These are phyloP conservation scores for Matsumurasca onukii DNA, from an alignment of 1,140 invertebrate species.

Conservation along the genomic window DNA sequence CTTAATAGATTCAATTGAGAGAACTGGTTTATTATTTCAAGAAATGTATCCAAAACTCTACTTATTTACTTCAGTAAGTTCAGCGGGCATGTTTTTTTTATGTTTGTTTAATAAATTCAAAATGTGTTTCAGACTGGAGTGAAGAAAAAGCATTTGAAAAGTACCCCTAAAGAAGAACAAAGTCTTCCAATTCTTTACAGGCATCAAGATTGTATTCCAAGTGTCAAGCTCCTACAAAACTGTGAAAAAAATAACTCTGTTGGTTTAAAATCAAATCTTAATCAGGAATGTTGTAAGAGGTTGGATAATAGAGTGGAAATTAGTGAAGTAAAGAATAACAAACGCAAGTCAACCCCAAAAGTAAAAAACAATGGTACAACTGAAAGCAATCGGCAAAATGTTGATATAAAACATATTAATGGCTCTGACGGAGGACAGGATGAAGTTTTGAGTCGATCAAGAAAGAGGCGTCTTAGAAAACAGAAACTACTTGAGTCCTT, in stretches of 20 bases:
- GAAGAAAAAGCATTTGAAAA: not conserved
- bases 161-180: not conserved
- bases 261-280: not conserved
- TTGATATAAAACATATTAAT: not conserved
- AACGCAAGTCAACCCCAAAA: not conserved
- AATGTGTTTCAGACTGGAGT: not conserved
- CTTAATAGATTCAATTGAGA: too few relatives aligned
- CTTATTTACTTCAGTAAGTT: too few relatives aligned
- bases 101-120: too few relatives aligned
- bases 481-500: constrained; percentile 3
- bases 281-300: not conserved
- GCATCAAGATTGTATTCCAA: constrained; percentile 6
- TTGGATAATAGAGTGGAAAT: not conserved
- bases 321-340: not conserved
- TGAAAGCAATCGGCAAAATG: not conserved
- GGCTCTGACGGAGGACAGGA: not conserved
- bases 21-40: too few relatives aligned
- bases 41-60: too few relatives aligned
- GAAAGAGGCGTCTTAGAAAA: constrained; percentile 10
- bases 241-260: not conserved
- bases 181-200: constrained; percentile 1
- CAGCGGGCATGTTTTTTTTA: too few relatives aligned
- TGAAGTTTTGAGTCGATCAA: constrained; percentile 13
- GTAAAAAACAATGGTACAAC: not conserved
- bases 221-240: not conserved